These are phyloP conservation scores for Upupa epops DNA, from an alignment of 2,113 vertebrate genomes.

Conservation along the genomic window DNA sequence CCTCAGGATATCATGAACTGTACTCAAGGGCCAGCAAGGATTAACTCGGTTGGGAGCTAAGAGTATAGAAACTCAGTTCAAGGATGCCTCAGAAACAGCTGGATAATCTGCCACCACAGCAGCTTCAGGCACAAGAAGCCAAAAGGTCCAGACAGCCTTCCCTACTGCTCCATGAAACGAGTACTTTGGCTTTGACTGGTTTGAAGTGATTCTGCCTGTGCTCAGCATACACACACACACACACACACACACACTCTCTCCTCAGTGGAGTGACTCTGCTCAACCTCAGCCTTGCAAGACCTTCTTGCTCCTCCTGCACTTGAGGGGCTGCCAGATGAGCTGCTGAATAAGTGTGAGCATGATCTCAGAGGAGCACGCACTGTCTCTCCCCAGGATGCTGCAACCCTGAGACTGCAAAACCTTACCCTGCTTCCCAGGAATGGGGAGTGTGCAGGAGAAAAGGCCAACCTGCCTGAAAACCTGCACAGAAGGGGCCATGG, in stretches of 20 bases:
- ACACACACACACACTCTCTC: neutral
- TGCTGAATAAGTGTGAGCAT: neutral
- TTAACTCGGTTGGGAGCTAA: slow-evolving; percentile 28
- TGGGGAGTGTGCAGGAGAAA: neutral
- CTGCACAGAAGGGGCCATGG: accelerated
- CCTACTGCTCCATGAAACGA: neutral
- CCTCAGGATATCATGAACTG: slow-evolving; percentile 4
- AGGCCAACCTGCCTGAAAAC: neutral
- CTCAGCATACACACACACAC: accelerated
- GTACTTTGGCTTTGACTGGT: neutral
- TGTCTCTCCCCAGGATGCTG: neutral
- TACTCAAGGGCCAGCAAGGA: neutral
- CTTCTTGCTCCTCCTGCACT: neutral
- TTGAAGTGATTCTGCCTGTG: neutral
- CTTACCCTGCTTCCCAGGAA: neutral
- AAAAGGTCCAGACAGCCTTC: neutral
- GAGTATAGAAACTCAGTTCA: neutral
- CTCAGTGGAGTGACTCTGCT: neutral
- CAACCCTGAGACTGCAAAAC: neutral
- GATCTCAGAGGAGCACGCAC: neutral
- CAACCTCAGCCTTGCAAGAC: neutral
- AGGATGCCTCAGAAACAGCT: neutral
- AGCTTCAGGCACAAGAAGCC: neutral
- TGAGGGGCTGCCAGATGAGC: neutral
- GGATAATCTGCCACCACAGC: neutral